phyloP scores from a whole-genome alignment of 2,797 vertebrate genomes.

The Cirrhinus molitorella region DNA sequence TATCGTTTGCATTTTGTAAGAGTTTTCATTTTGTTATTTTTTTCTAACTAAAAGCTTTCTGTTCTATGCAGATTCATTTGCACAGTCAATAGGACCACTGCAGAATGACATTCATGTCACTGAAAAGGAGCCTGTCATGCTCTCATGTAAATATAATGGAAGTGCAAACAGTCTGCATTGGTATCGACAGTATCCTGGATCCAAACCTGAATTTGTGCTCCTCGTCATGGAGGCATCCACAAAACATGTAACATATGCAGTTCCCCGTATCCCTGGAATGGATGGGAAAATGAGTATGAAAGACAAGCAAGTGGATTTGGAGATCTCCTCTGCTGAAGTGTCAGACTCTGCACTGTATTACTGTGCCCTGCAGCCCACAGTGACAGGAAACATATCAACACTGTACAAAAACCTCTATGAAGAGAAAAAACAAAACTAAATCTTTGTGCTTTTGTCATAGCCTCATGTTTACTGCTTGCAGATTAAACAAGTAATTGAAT shows the following conservation, averaged over 20 bases:
- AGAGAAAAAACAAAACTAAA: not conserved
- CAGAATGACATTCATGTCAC: not conserved
- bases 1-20: not conserved
- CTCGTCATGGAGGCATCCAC: not conserved
- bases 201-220: conserved; percentile 45
- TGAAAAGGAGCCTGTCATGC: conserved; percentile 1
- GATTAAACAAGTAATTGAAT: not conserved
- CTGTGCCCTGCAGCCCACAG: conserved; percentile 1
- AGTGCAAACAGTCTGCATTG: conserved; percentile 27
- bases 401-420: conserved; percentile 21
- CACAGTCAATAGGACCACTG: conserved; percentile 20
- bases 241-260: not conserved
- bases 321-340: conserved; percentile 25
- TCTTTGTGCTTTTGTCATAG: not conserved
- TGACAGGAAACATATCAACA: not conserved
- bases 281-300: conserved; percentile 1
- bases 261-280: conserved; percentile 3
- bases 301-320: conserved; percentile 27
- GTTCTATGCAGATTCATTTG: not conserved
- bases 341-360: conserved; percentile 38
- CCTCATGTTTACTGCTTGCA: not conserved
- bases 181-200: conserved; percentile 48
- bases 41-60: not conserved
- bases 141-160: conserved; percentile 50
- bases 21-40: not conserved